Base-by-base conservation (phyloP, 1,140 invertebrate genomes). In the Bombus sibiricus region DNA sequence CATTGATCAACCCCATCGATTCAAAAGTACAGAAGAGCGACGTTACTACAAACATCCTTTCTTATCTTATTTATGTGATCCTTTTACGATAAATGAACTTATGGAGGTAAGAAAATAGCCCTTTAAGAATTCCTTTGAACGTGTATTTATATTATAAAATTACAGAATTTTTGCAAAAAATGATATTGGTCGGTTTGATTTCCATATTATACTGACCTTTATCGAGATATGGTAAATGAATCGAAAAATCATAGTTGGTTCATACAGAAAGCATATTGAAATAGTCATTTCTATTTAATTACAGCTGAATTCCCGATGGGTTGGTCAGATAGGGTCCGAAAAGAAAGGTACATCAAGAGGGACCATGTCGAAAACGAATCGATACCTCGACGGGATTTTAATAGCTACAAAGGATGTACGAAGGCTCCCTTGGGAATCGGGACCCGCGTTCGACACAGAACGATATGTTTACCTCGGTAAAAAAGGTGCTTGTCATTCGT, bases 401-500 rank as follows among this genome's bases (percentile, higher is more conserved):
- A 89, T 84, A 89, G 68, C 41, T 64, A 75, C 79, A 75, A 86
- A 83, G 72, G 34, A 85, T 57, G 43, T 59, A 28, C 69, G 41
- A 81, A 64, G 68, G 43, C 64, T 79, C 64, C 64, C 75, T 37
- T 1, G 82, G 69, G 82, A 66, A 71, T 71, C 28, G 47, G 59
- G 15, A 9, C 9, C 25, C n/a, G 10, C 28, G n/a, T 15, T 53
- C 18, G 1, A 22, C 47, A 53, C 5, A 69, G 83, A 71, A 85
- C 78, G 68, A 68, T 71, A 79, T 68, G 47, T 86, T 86, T 68
- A 75, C n/a, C 59, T 12, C 43, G 68, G 39, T 18, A 12, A 43
- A 84, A 90, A 90, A 89, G 73, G 32, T 66, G 53, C 71, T 39
- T 62, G 77, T 90, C 88, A 84, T 86, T 64, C 59, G 64, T 28